Conservation (phyloP, 37 sponge, comb jelly and placozoan species). For the Geodia barretti region DNA sequence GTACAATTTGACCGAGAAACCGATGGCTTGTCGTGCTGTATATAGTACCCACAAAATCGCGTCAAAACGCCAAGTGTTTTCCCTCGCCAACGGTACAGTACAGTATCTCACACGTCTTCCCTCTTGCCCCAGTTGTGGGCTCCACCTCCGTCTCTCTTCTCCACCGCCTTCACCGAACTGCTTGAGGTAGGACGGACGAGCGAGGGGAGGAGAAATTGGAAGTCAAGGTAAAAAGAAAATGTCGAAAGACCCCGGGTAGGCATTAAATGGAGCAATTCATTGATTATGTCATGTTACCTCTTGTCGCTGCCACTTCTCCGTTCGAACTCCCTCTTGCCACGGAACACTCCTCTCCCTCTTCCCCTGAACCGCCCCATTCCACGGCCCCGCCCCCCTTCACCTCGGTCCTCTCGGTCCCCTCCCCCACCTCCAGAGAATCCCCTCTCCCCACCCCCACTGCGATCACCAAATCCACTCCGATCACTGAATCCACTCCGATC, state of each 20-base stretch:
- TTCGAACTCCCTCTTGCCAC: constrained; percentile 89
- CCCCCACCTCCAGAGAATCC: constrained; percentile 18
- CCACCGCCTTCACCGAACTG: constrained; percentile 74
- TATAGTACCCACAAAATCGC: not conserved
- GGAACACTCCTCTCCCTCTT: constrained; percentile 6
- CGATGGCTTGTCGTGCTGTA: not conserved
- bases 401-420: constrained; percentile 43
- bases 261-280: too few relatives aligned
- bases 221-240: not conserved
- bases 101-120: constrained; percentile 26
- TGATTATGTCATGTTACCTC: constrained; percentile 39
- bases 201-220: not conserved
- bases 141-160: constrained; percentile 90
- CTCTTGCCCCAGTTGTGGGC: constrained; percentile 88
- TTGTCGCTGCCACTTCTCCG: constrained; percentile 86
- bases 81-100: not conserved
- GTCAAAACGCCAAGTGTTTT: not conserved
- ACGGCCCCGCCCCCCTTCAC: constrained; percentile 6
- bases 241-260: too few relatives aligned
- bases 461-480: too few relatives aligned
- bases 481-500: too few relatives aligned
- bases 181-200: not conserved
- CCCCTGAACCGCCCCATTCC: constrained; percentile 4
- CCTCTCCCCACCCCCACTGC: constrained; percentile 2
- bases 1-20: too few relatives aligned